Conservation (phyloP, 2,113 vertebrate genomes). For the Marcusenius ussheri region DNA sequence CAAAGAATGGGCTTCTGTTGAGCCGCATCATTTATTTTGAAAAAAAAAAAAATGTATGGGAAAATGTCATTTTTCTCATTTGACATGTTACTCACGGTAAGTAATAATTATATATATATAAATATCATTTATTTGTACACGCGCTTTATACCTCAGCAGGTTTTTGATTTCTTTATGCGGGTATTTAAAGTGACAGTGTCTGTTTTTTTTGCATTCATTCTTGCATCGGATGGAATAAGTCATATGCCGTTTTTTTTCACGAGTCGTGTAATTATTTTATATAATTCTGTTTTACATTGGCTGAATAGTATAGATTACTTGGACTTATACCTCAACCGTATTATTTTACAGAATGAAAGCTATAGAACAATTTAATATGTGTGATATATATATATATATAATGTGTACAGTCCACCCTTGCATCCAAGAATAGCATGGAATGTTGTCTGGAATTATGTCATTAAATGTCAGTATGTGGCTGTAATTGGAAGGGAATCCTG, state of each 20-base stretch:
- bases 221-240: constrained; percentile 15
- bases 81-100: constrained; percentile 52
- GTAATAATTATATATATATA: constrained; percentile 27
- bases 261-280: not conserved
- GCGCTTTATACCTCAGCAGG: not conserved
- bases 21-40: constrained; percentile 3
- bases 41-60: constrained; percentile 14
- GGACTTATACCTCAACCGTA: not conserved
- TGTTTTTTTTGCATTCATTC: constrained; percentile 35
- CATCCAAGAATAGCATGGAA: not conserved
- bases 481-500: not conserved
- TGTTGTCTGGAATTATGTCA: not conserved
- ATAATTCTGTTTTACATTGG: not conserved
- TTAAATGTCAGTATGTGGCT: not conserved
- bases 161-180: constrained; percentile 27
- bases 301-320: not conserved
- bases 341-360: not conserved
- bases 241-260: not conserved
- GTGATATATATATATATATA: not conserved
- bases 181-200: constrained; percentile 55
- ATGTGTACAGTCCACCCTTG: not conserved
- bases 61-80: constrained; percentile 42
- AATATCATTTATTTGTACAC: constrained; percentile 12
- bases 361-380: not conserved
- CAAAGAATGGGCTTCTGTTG: constrained; percentile 37